phyloP scores from a whole-genome alignment of 2,113 vertebrate genomes.

The Erinaceus europaeus region DNA sequence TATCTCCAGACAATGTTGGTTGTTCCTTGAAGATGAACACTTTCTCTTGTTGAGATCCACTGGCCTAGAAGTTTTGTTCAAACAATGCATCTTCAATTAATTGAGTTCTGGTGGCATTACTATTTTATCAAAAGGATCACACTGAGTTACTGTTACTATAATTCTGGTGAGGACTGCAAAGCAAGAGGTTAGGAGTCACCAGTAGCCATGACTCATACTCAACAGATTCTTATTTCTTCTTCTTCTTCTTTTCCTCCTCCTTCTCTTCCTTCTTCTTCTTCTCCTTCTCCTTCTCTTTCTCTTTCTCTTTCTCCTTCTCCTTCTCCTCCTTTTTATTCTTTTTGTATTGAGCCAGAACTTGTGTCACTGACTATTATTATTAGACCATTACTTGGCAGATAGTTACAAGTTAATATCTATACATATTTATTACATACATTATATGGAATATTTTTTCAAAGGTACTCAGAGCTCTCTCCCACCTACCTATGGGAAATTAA shows the following conservation, averaged over 20 bases:
- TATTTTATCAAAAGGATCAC: neutral
- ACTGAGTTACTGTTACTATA: neutral
- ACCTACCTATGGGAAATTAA: constrained; percentile 43
- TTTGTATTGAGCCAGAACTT: constrained; percentile 42
- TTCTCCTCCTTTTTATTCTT: too few relatives aligned
- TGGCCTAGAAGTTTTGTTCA: neutral
- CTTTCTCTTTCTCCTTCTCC: too few relatives aligned
- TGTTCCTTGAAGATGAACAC: neutral
- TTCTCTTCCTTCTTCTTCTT: neutral
- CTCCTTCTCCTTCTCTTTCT: too few relatives aligned
- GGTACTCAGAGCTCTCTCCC: constrained; percentile 24
- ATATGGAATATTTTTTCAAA: neutral
- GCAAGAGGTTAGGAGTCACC: neutral
- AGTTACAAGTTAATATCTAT: neutral
- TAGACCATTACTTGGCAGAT: constrained; percentile 34
- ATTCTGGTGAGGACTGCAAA: neutral
- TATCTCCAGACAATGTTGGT: neutral
- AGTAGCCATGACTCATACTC: neutral
- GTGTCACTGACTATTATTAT: constrained; percentile 9
- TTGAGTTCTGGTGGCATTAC: neutral
- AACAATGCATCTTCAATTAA: neutral
- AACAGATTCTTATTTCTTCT: neutral
- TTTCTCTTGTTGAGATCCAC: neutral
- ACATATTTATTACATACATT: neutral
- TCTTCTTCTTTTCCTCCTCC: neutral